Base-by-base conservation (phyloP, 2,888 invertebrate genomes). In the Neoitamus cyanurus region DNA sequence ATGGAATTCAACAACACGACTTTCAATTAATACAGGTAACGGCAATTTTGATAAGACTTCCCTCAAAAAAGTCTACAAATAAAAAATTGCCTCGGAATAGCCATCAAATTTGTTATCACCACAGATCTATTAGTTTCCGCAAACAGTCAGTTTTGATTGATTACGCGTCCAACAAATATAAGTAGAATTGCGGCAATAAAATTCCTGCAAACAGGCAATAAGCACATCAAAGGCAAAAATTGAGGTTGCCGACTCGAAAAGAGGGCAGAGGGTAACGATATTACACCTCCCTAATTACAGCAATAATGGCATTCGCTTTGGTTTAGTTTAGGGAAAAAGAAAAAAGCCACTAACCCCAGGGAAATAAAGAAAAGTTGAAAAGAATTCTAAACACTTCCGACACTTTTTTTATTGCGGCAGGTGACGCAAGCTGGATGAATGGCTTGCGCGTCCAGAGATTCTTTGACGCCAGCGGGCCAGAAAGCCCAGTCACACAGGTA, bases 381-480 rank as follows among this genome's bases (percentile, higher is more conserved):
- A 13, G 75, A 75, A 75, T 37, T 42, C 20, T 37, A 25, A 42
- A 42, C 42, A 75, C 75, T 42, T 75, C 75, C 75, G 75, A 37
- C 75, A 58, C 20, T 25, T 58, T 58, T 58, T 58, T 58, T 58
- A 20, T 58, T 58, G 58, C 58, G 25, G 25, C 58, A 58, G 20
- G 25, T 58, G 58, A 58, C 58, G 58, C 58, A 58, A 20, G 25
- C 20, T 9, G 9, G 9, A 58, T 58, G 58, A 58, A 58, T 58
- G 20, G 58, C 9, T 15, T 9, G 5, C 58, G 25, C 58, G 58
- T 58, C 58, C 15, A 58, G 58, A 58, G 25, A 58, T 58, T 58
- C 58, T 58, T 58, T 25, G 58, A 58, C 58, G 58, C 20, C 58
- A 58, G 25, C 11, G 2, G 20, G 1, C 58, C 58, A 58, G 48